Percentiles rank a stretch among this genome's conserved stretches.
Evolutionary conservation across 2,797 vertebrate genomes (phyloP).

Genomic region (Sebastolobus altivelis): DNA sequence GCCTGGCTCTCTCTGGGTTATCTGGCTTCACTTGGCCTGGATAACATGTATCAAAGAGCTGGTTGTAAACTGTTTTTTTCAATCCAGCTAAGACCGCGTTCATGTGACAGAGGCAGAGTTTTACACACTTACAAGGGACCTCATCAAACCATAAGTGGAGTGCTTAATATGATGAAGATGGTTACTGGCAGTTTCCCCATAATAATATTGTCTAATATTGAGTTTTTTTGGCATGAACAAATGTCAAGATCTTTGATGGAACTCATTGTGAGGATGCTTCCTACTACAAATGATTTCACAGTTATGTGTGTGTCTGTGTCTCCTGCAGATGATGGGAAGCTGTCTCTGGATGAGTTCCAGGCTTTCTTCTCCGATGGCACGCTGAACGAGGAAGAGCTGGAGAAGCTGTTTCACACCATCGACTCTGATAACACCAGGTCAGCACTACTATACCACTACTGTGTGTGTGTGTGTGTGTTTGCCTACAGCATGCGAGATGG

Average conservation of each 20-base stretch:
- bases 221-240: neutral
- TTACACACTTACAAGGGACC: neutral
- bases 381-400: conserved; percentile 95
- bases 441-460: conserved; percentile 57
- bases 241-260: neutral
- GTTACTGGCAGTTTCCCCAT: neutral
- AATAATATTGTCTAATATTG: neutral
- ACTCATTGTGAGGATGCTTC: neutral
- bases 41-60: neutral
- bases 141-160: neutral
- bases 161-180: neutral
- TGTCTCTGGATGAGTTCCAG: conserved; percentile 98
- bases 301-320: conserved; percentile 49
- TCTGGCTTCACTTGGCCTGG: no score
- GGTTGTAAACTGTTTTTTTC: neutral
- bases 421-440: conserved; percentile 99
- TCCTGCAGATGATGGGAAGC: conserved; percentile 94
- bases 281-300: neutral
- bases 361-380: conserved; percentile 97
- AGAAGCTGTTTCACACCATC: conserved; percentile 96
- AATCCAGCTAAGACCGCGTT: no score
- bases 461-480: conserved; percentile 18
- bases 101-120: neutral
- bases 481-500: conserved; percentile 3
- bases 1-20: no score